Conservation (phyloP, 2,797 vertebrate species). For the Poeciliopsis infans region DNA sequence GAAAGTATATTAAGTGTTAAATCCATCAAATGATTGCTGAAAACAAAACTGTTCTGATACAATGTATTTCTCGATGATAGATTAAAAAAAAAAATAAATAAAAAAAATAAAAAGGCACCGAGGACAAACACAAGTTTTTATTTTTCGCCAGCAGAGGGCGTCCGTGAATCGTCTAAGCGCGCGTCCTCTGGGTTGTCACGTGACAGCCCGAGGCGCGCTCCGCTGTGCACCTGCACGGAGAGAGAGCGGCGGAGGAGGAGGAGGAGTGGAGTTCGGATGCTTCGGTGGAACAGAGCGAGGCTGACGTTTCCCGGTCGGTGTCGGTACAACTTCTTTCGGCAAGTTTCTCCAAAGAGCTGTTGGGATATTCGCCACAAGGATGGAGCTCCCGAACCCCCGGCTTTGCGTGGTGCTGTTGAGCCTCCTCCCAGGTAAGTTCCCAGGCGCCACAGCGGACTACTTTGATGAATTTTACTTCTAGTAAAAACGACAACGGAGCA, state of each 20-base stretch:
- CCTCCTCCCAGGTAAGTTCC: conserved; percentile 75
- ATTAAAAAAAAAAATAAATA: too few species aligned
- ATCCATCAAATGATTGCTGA: not conserved
- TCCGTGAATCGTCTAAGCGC: rapidly evolving
- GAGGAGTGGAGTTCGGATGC: conserved; percentile 73
- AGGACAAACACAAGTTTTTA: not conserved
- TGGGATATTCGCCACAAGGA: conserved; percentile 57
- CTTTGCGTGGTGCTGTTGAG: conserved; percentile 50
- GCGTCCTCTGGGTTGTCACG: conserved; percentile 60
- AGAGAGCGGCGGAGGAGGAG: conserved; percentile 33
- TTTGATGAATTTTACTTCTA: conserved; percentile 18
- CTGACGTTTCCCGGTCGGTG: conserved; percentile 30
- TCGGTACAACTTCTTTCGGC: conserved; percentile 50
- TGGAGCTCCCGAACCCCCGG: conserved; percentile 55
- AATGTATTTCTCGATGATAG: not conserved
- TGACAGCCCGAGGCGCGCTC: conserved; percentile 71
- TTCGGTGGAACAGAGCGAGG: conserved; percentile 29
- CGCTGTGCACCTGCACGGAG: conserved; percentile 81
- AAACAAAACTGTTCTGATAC: not conserved
- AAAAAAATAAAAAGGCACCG: not conserved
- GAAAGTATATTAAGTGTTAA: not conserved
- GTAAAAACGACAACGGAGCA: conserved; percentile 13
- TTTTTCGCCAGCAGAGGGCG: conserved; percentile 67
- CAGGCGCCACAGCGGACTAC: not conserved
- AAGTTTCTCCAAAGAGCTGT: conserved; percentile 57